Evolutionary conservation across 64 coral and sea anemone species (phyloP).

Genomic region (Acropora tenuis): DNA sequence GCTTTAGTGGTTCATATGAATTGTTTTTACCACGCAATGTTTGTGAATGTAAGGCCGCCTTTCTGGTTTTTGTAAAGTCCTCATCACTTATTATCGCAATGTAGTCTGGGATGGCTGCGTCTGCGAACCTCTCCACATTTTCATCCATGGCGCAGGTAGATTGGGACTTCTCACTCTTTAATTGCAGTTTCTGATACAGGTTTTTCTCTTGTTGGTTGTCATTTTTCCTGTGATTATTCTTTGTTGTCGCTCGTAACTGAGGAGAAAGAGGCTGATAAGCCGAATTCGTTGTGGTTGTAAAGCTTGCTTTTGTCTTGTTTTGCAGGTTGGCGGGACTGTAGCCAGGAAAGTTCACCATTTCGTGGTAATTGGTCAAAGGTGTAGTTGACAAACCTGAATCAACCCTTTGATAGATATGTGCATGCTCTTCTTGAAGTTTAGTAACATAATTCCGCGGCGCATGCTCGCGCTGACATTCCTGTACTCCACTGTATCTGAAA

Average conservation of each 20-base stretch:
- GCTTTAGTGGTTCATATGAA: slow-evolving; percentile 1
- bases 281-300: neutral
- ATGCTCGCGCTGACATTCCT: neutral
- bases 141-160: neutral
- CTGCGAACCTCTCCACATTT: too few species aligned
- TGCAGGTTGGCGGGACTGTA: neutral
- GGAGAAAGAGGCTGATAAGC: slow-evolving; percentile 10
- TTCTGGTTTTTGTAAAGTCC: neutral
- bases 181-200: neutral
- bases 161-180: neutral
- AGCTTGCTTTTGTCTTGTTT: neutral
- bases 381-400: slow-evolving; percentile 1
- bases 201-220: neutral
- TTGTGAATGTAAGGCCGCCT: neutral
- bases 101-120: neutral
- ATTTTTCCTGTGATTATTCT: neutral
- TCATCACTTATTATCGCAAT: slow-evolving; percentile 13
- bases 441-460: neutral
- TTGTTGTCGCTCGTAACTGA: neutral
- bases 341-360: neutral
- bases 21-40: neutral
- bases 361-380: neutral
- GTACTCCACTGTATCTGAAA: neutral
- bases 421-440: neutral
- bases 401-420: slow-evolving; percentile 25